Evolutionary conservation across 1,140 invertebrate species (phyloP).

Genomic region (Drosophila subpulchrella): DNA sequence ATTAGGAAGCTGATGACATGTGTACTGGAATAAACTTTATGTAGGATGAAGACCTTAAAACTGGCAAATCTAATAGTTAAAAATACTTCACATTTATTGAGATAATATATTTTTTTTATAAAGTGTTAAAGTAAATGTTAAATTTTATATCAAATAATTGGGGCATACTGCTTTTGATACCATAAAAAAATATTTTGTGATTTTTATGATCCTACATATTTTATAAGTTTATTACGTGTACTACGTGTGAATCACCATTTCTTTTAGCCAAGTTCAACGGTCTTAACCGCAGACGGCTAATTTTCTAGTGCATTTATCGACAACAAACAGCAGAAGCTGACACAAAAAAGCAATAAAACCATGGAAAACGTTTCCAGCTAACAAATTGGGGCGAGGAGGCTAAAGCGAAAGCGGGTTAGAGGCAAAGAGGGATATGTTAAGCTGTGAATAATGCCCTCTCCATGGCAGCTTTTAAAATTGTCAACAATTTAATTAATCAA

Average conservation of each 20-base stretch:
- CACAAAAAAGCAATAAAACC: constrained; percentile 62
- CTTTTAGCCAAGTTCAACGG: background rate
- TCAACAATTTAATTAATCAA: constrained; percentile 82
- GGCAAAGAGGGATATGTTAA: constrained; percentile 48
- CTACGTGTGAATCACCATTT: background rate
- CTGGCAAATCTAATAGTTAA: too few species aligned
- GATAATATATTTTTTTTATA: too few species aligned
- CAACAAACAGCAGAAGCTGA: constrained; percentile 31
- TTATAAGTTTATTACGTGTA: background rate
- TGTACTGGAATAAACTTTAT: too few species aligned
- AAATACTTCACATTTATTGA: too few species aligned
- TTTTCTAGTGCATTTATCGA: constrained; percentile 74
- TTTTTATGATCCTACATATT: too few species aligned
- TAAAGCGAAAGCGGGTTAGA: background rate
- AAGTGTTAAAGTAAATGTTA: too few species aligned
- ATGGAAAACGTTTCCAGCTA: constrained; percentile 31
- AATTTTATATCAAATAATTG: too few species aligned
- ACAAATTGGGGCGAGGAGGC: constrained; percentile 1
- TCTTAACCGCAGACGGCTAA: constrained; percentile 46
- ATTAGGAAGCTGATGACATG: too few species aligned
- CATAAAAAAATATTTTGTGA: too few species aligned
- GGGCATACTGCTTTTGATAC: too few species aligned
- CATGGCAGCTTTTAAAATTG: constrained; percentile 74
- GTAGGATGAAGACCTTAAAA: too few species aligned
- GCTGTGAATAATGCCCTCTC: constrained; percentile 70